Conservation (phyloP, 2,888 invertebrate species). For the Noctua janthina region DNA sequence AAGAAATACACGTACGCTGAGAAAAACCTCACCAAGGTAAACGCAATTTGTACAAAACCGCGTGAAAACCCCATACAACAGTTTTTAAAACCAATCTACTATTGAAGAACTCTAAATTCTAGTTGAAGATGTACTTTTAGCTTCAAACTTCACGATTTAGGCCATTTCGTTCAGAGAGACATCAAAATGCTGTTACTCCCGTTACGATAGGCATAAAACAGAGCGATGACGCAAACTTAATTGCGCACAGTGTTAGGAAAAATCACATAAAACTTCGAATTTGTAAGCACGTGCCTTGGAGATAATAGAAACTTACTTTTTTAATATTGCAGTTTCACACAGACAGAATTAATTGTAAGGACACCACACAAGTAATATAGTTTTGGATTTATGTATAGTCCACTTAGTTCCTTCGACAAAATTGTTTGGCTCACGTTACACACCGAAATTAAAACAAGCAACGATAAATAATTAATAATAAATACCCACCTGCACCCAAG, state of each 20-base stretch:
- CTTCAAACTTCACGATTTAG: not conserved
- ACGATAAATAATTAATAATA: not conserved
- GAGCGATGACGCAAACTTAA: conserved; percentile 23
- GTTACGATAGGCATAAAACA: conserved; percentile 41
- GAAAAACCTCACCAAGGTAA: not conserved
- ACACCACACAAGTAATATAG: not conserved
- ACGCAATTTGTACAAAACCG: not conserved
- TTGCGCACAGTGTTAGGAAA: conserved; percentile 1
- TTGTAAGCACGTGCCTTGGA: not conserved
- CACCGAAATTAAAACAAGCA: not conserved
- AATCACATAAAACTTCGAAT: not conserved
- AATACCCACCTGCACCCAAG: conserved; percentile 77
- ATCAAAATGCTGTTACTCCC: conserved; percentile 31
- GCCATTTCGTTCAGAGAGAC: conserved; percentile 2
- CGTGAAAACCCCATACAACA: not conserved
- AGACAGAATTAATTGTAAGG: not conserved
- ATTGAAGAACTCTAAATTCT: not conserved
- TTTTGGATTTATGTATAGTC: not conserved
- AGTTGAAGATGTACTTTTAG: not conserved
- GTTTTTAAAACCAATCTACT: not conserved
- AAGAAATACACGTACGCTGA: not conserved
- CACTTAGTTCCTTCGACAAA: not conserved
- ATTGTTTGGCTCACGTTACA: no score
- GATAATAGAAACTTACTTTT: not conserved
- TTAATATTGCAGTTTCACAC: not conserved